These are phyloP conservation scores for Ectemnius lituratus DNA, from an alignment of 2,888 invertebrate species.

Conservation along the genomic window DNA sequence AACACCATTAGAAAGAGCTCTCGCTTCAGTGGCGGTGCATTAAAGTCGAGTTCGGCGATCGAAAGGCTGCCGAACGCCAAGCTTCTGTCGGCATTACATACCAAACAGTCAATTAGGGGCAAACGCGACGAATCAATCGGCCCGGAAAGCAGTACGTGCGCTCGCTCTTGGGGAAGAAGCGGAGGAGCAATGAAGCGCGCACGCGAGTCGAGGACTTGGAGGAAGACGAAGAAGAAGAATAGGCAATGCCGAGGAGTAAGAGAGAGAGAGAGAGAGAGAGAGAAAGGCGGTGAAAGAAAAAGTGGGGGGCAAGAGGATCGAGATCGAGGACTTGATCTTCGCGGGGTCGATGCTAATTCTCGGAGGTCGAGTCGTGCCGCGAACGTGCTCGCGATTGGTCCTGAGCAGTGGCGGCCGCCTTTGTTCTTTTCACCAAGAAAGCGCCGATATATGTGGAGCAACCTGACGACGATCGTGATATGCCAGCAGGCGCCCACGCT, in stretches of 20 bases:
- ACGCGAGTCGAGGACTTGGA: slow-evolving; percentile 2
- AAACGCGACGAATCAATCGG: slow-evolving; percentile 58
- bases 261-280: slow-evolving; percentile 10
- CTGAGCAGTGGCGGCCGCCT: slow-evolving; percentile 53
- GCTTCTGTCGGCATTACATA: slow-evolving; percentile 24
- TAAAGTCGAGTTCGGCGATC: slow-evolving; percentile 17
- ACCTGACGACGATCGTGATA: slow-evolving; percentile 67
- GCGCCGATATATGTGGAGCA: slow-evolving; percentile 60
- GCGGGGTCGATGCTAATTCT: slow-evolving; percentile 64
- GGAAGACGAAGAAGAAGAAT: slow-evolving; percentile 11
- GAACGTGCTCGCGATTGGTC: slow-evolving; percentile 52
- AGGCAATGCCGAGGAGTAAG: not conserved
- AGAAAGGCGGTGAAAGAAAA: not conserved
- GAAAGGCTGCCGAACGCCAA: slow-evolving; percentile 7
- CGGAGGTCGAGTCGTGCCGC: slow-evolving; percentile 61
- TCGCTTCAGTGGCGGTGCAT: not conserved
- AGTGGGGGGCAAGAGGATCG: slow-evolving; percentile 29
- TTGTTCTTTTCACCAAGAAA: slow-evolving; percentile 58
- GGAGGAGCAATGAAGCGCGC: not conserved
- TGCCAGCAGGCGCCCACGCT: slow-evolving; percentile 68
- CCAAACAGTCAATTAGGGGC: slow-evolving; percentile 48
- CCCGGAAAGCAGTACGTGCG: slow-evolving; percentile 6
- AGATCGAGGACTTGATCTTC: slow-evolving; percentile 54
- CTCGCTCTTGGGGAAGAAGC: not conserved
- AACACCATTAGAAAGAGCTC: not conserved